phyloP scores from a whole-genome alignment of 2,797 vertebrate species.

The Gallinago stenura region DNA sequence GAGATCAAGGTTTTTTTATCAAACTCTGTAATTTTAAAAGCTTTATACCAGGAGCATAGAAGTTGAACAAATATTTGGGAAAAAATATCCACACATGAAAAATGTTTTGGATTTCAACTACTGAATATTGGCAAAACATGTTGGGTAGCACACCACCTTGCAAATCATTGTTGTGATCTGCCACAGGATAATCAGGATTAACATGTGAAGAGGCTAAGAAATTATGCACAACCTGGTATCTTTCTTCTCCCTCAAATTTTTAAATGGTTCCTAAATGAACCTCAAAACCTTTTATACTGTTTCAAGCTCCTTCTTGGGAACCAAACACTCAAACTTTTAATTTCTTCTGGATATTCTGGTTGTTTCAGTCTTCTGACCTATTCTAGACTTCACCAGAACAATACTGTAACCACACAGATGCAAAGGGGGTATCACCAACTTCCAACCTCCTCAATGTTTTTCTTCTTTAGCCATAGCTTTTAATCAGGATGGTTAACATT shows the following conservation, averaged over 20 bases:
- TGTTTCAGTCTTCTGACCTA: not conserved
- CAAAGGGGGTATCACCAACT: not conserved
- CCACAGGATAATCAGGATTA: not conserved
- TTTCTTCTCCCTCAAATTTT: not conserved
- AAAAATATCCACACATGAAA: not conserved
- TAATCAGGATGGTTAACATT: not conserved
- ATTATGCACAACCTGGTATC: not conserved
- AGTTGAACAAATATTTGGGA: not conserved
- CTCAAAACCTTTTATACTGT: not conserved
- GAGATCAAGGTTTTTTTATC: not conserved
- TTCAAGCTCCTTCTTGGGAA: not conserved
- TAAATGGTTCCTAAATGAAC: not conserved
- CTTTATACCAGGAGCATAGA: not conserved
- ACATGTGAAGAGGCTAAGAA: not conserved
- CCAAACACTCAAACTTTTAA: not conserved
- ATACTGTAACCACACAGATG: not conserved
- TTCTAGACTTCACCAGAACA: not conserved
- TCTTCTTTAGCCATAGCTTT: not conserved
- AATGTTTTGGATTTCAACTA: not conserved
- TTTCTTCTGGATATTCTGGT: not conserved
- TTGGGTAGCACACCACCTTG: not conserved
- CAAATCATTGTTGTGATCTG: not conserved
- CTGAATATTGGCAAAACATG: not conserved
- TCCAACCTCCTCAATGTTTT: not conserved
- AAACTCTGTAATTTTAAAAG: not conserved